Conservation (phyloP, 1,140 invertebrate genomes). For the Brachionus plicatilis region DNA sequence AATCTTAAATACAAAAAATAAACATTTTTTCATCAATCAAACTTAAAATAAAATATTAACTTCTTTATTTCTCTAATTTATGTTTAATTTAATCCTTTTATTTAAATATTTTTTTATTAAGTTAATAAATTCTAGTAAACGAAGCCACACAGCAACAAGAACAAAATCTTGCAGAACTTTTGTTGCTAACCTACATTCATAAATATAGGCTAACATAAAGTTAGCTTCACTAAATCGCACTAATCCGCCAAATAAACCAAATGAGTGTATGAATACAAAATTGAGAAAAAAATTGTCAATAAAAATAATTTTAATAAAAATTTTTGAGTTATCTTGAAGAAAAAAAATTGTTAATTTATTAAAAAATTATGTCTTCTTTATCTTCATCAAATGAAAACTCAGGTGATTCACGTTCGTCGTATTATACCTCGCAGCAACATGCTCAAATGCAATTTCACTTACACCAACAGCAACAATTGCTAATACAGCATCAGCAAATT, state of each 20-base stretch:
- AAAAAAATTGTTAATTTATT: background rate
- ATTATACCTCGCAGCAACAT: slow-evolving; percentile 31
- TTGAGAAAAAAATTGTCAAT: background rate
- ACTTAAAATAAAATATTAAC: too few relatives aligned
- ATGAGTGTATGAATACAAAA: background rate
- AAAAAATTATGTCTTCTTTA: slow-evolving; percentile 12
- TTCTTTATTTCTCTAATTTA: background rate
- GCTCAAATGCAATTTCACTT: slow-evolving; percentile 30
- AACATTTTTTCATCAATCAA: too few relatives aligned
- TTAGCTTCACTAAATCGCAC: background rate
- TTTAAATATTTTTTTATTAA: too few relatives aligned
- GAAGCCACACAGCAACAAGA: background rate
- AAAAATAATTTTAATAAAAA: background rate
- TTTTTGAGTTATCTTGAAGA: background rate
- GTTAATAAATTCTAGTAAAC: background rate
- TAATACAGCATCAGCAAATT: slow-evolving; percentile 20
- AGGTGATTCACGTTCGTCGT: slow-evolving; percentile 10
- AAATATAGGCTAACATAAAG: background rate
- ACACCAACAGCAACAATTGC: slow-evolving; percentile 30
- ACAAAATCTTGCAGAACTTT: background rate
- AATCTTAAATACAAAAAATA: too few relatives aligned
- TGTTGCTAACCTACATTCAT: background rate
- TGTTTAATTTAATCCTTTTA: background rate
- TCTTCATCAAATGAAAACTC: slow-evolving; percentile 32
- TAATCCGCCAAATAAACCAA: background rate